A percentile compares a stretch with the other conserved stretches of the same genome.
These are phyloP conservation scores for Liposcelis brunnea DNA, from an alignment of 2,888 invertebrate species.

Conservation along the genomic window DNA sequence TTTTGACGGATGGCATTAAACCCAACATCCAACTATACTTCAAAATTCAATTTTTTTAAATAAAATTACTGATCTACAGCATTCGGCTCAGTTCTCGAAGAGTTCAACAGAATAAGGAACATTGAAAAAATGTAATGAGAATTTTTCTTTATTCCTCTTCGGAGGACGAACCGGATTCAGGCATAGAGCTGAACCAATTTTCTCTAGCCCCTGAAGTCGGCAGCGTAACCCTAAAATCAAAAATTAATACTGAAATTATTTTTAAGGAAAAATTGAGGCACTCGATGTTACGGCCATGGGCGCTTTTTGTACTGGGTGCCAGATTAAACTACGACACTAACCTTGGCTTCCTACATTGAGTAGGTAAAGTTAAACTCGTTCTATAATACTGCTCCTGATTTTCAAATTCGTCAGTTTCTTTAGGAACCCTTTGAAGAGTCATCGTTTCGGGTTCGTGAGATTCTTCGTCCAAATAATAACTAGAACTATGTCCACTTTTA, in stretches of 20 bases:
- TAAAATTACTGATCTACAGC: too few relatives aligned
- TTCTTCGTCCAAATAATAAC: constrained; percentile 34
- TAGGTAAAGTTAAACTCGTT: constrained; percentile 45
- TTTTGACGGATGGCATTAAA: too few relatives aligned
- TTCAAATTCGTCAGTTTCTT: constrained; percentile 28
- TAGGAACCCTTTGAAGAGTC: constrained; percentile 44
- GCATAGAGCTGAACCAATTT: constrained; percentile 36
- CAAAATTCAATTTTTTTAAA: too few relatives aligned
- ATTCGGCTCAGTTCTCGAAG: too few relatives aligned
- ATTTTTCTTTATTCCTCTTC: constrained; percentile 18
- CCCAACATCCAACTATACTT: too few relatives aligned
- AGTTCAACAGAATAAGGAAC: not conserved
- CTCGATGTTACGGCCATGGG: too few relatives aligned
- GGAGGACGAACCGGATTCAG: constrained; percentile 33
- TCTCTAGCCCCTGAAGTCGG: constrained; percentile 27
- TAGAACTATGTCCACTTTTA: constrained; percentile 49
- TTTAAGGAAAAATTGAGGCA: too few relatives aligned
- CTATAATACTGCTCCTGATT: constrained; percentile 37
- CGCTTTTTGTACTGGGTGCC: too few relatives aligned
- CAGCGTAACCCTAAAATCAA: constrained; percentile 15
- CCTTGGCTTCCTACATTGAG: constrained; percentile 34
- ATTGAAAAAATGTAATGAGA: not conserved
- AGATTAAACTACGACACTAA: too few relatives aligned
- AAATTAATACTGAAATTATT: not conserved
- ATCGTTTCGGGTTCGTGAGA: constrained; percentile 43